These are phyloP conservation scores for Drosophila littoralis DNA, from an alignment of 1,140 invertebrate species.

Conservation along the genomic window DNA sequence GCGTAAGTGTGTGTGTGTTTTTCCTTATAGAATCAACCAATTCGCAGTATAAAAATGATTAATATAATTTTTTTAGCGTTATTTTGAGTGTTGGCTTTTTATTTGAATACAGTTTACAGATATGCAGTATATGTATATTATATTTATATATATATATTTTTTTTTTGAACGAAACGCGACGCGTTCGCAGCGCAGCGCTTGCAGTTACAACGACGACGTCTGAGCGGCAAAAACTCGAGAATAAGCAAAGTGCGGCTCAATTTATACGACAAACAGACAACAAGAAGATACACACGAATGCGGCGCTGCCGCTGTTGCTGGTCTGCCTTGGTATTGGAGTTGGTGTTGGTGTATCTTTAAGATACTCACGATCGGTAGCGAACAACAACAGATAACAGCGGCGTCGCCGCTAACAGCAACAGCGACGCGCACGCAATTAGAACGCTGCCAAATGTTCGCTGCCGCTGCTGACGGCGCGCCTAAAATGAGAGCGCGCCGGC, in stretches of 20 bases:
- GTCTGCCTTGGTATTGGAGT: conserved; percentile 14
- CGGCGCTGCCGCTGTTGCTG: conserved; percentile 28
- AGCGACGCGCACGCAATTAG: conserved; percentile 62
- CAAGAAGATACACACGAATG: conserved; percentile 71
- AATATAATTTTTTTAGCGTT: conserved; percentile 23
- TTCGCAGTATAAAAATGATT: conserved; percentile 11
- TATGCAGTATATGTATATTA: not conserved
- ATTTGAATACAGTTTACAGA: conserved; percentile 15
- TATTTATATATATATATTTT: conserved; percentile 4
- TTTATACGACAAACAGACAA: conserved; percentile 75
- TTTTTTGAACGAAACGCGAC: conserved; percentile 25
- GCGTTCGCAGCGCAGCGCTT: conserved; percentile 53
- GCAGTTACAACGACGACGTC: conserved; percentile 73
- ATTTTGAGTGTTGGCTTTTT: conserved; percentile 17
- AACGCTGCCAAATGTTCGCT: conserved; percentile 38
- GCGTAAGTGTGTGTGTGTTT: not conserved
- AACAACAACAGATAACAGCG: conserved; percentile 60
- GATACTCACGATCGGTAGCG: conserved; percentile 67
- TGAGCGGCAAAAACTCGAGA: conserved; percentile 80
- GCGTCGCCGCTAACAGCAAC: conserved; percentile 33
- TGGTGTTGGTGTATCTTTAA: conserved; percentile 58
- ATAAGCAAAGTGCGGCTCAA: conserved; percentile 81
- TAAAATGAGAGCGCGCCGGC: conserved; percentile 21
- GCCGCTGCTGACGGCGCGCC: conserved; percentile 13
- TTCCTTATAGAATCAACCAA: not conserved